Evolutionary conservation across 2,888 invertebrate species (phyloP).

Genomic region (Malachius bipustulatus): DNA sequence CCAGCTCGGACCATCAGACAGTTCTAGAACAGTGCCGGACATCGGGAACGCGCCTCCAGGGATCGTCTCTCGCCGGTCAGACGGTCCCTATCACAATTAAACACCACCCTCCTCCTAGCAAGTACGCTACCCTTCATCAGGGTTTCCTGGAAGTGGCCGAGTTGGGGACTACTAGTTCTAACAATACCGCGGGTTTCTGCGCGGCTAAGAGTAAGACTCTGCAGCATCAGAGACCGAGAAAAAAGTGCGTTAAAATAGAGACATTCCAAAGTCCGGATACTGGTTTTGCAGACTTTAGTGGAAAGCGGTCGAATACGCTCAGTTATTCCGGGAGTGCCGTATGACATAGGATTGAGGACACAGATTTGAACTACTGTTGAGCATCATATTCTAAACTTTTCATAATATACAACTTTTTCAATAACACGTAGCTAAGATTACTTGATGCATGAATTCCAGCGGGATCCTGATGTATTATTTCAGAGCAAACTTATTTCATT

Average conservation of each 20-base stretch:
- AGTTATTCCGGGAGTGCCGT: constrained; percentile 35
- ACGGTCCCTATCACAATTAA: constrained; percentile 39
- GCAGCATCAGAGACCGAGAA: constrained; percentile 31
- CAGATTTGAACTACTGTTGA: constrained; percentile 4
- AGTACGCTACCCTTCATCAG: constrained; percentile 35
- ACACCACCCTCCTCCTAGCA: constrained; percentile 29
- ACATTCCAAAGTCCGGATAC: constrained; percentile 34
- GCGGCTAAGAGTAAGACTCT: constrained; percentile 33
- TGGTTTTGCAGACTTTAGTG: constrained; percentile 28
- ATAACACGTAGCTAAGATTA: not conserved
- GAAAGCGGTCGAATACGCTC: constrained; percentile 29
- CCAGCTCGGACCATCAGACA: constrained; percentile 21
- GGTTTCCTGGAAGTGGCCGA: constrained; percentile 36
- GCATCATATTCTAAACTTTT: constrained; percentile 20
- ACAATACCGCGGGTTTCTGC: constrained; percentile 33
- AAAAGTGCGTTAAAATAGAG: constrained; percentile 36
- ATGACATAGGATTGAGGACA: constrained; percentile 24
- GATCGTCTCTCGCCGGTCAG: constrained; percentile 33
- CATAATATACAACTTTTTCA: constrained; percentile 1
- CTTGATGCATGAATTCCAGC: too few species aligned
- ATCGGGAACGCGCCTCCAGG: constrained; percentile 24
- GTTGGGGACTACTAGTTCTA: constrained; percentile 33
- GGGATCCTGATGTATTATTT: too few species aligned
- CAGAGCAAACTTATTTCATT: too few species aligned
- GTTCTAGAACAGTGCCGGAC: constrained; percentile 24